Evolutionary conservation across 2,888 invertebrate species (phyloP).

Genomic region (Cheilosia vulpina): DNA sequence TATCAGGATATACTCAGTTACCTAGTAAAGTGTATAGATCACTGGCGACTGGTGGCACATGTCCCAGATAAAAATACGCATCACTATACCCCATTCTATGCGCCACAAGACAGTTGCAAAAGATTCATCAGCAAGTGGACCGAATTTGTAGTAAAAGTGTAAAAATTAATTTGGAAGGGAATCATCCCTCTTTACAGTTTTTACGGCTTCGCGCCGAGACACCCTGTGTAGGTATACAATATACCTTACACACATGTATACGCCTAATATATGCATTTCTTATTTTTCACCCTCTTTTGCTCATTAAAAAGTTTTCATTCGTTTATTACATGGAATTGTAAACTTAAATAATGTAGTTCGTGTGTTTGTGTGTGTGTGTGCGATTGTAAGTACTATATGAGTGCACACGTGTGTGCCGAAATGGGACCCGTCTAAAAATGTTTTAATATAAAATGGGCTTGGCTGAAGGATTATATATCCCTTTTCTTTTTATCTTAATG

Average conservation of each 20-base stretch:
- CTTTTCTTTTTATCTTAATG: conserved; percentile 50
- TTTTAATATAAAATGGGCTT: conserved; percentile 58
- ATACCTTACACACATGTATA: neutral
- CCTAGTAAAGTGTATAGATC: too few species aligned
- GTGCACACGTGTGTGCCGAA: conserved; percentile 41
- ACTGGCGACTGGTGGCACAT: too few species aligned
- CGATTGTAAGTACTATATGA: neutral
- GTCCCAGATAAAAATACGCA: too few species aligned
- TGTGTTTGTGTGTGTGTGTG: neutral
- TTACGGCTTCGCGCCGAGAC: neutral
- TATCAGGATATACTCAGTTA: too few species aligned
- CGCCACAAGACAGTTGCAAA: too few species aligned
- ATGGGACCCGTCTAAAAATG: conserved; percentile 49
- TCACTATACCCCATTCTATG: too few species aligned
- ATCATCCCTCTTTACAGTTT: too few species aligned
- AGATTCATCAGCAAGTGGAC: too few species aligned
- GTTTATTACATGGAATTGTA: conserved; percentile 56
- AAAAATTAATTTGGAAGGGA: too few species aligned
- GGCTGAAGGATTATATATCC: conserved; percentile 53
- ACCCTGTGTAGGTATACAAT: neutral
- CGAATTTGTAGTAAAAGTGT: too few species aligned
- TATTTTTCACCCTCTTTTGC: conserved; percentile 56
- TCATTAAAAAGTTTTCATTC: conserved; percentile 61
- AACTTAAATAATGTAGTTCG: conserved; percentile 52
- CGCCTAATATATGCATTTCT: conserved; percentile 34